Evolutionary conservation across 2,113 vertebrate genomes (phyloP).

Genomic region (Gasterosteus nipponicus): DNA sequence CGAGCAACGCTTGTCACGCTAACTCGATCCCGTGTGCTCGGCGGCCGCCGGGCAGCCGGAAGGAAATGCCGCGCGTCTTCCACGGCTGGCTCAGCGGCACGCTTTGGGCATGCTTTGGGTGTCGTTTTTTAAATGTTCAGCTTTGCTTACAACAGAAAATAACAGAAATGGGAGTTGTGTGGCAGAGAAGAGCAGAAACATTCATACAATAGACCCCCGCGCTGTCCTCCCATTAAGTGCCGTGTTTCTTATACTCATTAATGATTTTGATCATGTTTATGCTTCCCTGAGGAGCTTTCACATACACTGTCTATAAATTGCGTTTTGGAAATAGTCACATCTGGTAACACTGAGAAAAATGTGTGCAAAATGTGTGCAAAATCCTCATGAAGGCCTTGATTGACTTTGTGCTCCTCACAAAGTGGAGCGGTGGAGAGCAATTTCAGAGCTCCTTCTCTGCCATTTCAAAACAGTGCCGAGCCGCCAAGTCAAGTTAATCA

Average conservation of each 20-base stretch:
- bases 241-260: constrained; percentile 35
- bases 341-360: constrained; percentile 63
- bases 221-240: constrained; percentile 47
- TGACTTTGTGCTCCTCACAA: constrained; percentile 62
- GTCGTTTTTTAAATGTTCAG: constrained; percentile 16
- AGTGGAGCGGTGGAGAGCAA: constrained; percentile 54
- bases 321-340: constrained; percentile 69
- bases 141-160: constrained; percentile 25
- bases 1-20: constrained; percentile 31
- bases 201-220: constrained; percentile 28
- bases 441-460: constrained; percentile 65
- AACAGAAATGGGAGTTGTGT: constrained; percentile 36
- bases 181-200: constrained; percentile 28
- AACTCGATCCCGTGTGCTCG: constrained; percentile 21
- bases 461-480: constrained; percentile 67
- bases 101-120: constrained; percentile 43
- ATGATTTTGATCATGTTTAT: constrained; percentile 54
- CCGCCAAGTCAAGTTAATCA: constrained; percentile 70
- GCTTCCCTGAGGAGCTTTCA: constrained; percentile 43
- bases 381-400: constrained; percentile 66
- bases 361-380: constrained; percentile 65
- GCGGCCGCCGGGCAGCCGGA: constrained; percentile 36
- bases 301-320: constrained; percentile 42
- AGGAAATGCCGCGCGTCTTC: constrained; percentile 27
- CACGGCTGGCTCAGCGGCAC: constrained; percentile 34